Conservation (phyloP, 2,113 vertebrate genomes). For the Neogale vison region DNA sequence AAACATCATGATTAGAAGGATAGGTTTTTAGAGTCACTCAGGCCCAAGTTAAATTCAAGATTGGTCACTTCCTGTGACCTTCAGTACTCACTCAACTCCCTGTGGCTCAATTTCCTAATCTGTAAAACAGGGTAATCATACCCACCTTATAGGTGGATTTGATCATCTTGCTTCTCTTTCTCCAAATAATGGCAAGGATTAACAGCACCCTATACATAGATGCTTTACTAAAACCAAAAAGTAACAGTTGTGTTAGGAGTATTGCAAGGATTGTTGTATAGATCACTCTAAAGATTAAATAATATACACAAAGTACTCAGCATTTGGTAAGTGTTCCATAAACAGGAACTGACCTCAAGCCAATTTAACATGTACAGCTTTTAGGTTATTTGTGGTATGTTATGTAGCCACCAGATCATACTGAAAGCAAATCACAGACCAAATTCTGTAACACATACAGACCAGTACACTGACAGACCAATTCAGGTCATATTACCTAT, state of each 20-base stretch:
- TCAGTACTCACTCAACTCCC: not conserved
- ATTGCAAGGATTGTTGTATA: not conserved
- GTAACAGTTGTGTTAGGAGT: not conserved
- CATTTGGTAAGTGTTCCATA: not conserved
- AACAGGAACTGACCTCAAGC: not conserved
- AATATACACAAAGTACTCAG: not conserved
- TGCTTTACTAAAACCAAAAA: not conserved
- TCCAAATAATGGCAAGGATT: conserved; percentile 33
- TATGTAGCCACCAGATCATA: not conserved
- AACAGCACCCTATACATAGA: not conserved
- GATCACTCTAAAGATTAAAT: not conserved
- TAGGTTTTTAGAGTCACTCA: not conserved
- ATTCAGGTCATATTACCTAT: not conserved
- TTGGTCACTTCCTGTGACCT: not conserved
- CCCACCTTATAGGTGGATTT: not conserved
- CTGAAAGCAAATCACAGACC: not conserved
- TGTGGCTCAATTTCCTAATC: not conserved
- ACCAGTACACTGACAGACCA: not conserved
- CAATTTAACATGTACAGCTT: not conserved
- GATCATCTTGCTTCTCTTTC: not conserved
- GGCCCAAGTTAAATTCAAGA: not conserved
- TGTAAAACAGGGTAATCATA: not conserved
- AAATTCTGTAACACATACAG: not conserved
- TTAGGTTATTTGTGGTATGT: conserved; percentile 4
- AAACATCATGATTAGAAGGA: not conserved